These are phyloP conservation scores for Corvus moneduloides DNA, from an alignment of 2,113 vertebrate genomes.

Conservation along the genomic window DNA sequence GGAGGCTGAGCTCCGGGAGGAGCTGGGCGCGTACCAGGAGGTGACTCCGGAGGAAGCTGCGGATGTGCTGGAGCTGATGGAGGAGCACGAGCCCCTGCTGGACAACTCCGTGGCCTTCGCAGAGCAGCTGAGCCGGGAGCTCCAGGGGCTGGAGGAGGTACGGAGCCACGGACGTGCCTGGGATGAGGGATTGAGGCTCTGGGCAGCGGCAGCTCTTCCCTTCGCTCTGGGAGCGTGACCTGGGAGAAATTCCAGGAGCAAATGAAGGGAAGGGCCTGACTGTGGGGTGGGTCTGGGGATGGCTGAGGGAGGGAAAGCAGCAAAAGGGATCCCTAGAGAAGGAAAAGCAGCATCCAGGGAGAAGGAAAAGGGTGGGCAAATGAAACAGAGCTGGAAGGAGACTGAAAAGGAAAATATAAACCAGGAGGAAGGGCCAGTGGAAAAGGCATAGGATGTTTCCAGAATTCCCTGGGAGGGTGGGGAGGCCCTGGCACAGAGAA, in stretches of 20 bases:
- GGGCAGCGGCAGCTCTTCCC: background rate
- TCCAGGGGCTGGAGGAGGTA: constrained; percentile 44
- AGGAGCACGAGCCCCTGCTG: constrained; percentile 29
- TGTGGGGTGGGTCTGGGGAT: background rate
- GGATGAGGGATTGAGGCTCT: background rate
- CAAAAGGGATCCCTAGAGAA: background rate
- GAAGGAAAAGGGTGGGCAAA: background rate
- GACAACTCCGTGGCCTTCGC: constrained; percentile 24
- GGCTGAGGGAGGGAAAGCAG: background rate
- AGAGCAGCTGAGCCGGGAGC: constrained; percentile 9
- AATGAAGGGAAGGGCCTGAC: too few species aligned
- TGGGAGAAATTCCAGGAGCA: background rate
- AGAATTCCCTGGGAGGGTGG: background rate
- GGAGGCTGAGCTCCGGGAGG: background rate
- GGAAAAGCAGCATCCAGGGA: background rate
- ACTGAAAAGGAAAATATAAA: background rate
- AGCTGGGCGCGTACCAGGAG: background rate
- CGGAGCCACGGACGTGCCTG: background rate
- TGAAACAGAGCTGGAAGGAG: background rate
- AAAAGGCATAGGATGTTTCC: background rate
- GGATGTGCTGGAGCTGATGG: constrained; percentile 29
- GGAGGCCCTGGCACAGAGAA: accelerated
- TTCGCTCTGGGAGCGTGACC: background rate
- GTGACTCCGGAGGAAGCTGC: constrained; percentile 15
- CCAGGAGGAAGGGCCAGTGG: background rate